Evolutionary conservation across 2,797 vertebrate genomes (phyloP), one percentile per base, ranked within the genome.

Genomic region (Myotis myotis): DNA sequence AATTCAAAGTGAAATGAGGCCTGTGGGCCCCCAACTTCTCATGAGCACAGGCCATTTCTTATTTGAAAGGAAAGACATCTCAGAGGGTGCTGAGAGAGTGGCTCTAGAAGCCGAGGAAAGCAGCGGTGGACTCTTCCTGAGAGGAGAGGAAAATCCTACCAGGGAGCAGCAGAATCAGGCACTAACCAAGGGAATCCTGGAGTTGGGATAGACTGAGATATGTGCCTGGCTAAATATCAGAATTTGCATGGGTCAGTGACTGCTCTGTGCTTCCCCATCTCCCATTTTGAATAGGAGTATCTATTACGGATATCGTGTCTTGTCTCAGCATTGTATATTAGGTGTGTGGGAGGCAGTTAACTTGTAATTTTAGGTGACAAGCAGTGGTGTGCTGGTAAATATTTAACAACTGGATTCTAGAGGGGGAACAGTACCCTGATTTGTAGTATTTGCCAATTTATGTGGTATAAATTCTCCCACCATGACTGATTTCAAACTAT

Each of bases 311-410:
- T 72, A 64, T 71, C 38, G 19, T 60, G 49, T 66, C 44, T 9
- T n/a, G 22, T 81, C 25, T 92, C 47, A 74, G 88, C 64, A 30
- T 41, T 74, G 44, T 47, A 20, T 12, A 12, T 71, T 71, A 49
- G 9, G 44, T 71, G 47, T 41, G 66, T 81, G 33, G 96, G 64
- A 92, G 66, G 93, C 33, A 84, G 82, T 83, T 70, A 88, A 79
- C 47, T 79, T 80, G 55, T 66, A 91, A 91, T 96, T 97, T 89
- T 95, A 93, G 64, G 85, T 86, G 74, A 88, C 16, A 78, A 71
- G 79, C 74, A 92, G 6, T 55, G 19, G 22, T 92, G 17, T 78
- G 64, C 90, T 91, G 62, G 70, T 91, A 92, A 95, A 96, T 92
- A 70, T 76, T 87, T 92, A 93, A 87, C 76, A 93, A 62, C 53